Conservation (phyloP, 2,113 vertebrate species). For the Pachypanchax playfairii region DNA sequence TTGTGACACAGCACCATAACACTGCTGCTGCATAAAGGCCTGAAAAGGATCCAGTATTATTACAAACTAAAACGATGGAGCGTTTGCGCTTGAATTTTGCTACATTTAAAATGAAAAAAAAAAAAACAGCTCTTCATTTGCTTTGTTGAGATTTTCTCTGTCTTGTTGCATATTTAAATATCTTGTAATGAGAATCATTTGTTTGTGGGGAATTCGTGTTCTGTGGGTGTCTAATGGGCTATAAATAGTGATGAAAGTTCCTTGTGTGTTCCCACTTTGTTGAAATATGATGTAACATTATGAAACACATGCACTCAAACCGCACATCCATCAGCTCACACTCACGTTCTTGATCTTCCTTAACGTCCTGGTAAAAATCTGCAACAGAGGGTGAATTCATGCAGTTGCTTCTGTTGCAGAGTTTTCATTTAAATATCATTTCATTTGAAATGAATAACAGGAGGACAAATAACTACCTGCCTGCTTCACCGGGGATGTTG, state of each 20-base stretch:
- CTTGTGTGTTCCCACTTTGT: background rate
- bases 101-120: background rate
- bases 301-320: slow-evolving; percentile 7
- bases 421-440: no score
- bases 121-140: background rate
- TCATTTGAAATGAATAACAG: background rate
- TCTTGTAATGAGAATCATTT: background rate
- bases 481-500: rapidly evolving
- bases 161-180: background rate
- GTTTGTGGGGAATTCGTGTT: background rate
- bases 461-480: no score
- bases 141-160: background rate
- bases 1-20: background rate
- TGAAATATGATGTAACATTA: slow-evolving; percentile 24
- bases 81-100: background rate
- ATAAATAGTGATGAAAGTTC: background rate
- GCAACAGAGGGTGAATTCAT: background rate
- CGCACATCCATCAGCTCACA: background rate
- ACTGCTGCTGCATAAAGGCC: background rate
- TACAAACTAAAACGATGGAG: background rate
- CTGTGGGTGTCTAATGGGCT: background rate
- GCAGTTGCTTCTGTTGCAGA: no score
- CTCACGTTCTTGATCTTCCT: background rate
- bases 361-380: slow-evolving; percentile 3
- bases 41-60: background rate